Evolutionary conservation across 2,113 vertebrate species (phyloP).

Genomic region (Phalacrocorax aristotelis): DNA sequence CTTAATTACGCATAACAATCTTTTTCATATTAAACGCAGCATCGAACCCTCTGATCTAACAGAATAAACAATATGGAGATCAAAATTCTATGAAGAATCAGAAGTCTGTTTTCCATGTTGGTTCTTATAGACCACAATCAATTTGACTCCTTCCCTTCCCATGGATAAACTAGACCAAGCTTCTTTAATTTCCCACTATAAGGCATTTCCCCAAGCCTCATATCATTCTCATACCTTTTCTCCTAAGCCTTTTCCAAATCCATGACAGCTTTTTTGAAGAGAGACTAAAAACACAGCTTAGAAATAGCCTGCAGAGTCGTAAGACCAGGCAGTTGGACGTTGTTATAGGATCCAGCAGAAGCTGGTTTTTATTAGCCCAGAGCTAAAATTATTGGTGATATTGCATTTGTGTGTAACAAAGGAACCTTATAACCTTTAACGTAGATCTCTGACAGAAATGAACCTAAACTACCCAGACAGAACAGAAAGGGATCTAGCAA

Average conservation of each 20-base stretch:
- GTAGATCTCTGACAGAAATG: neutral
- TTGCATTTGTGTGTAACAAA: neutral
- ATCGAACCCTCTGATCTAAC: slow-evolving; percentile 20
- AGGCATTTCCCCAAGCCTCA: neutral
- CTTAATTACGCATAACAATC: neutral
- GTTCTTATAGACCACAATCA: neutral
- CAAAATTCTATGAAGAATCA: neutral
- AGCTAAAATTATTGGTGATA: neutral
- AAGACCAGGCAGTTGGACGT: neutral
- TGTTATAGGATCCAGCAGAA: neutral
- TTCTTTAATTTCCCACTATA: neutral
- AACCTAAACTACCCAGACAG: neutral
- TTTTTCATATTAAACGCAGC: neutral
- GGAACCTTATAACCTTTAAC: neutral
- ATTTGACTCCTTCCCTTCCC: neutral
- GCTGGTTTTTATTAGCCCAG: neutral
- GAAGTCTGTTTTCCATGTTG: neutral
- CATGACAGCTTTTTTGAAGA: neutral
- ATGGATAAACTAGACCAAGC: neutral
- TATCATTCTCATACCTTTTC: neutral
- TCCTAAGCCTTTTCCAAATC: neutral
- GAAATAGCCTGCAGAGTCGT: neutral
- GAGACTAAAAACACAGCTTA: neutral
- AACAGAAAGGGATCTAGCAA: neutral
- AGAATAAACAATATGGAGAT: slow-evolving; percentile 2